A percentile compares a stretch with the other conserved stretches of the same genome.
These are phyloP conservation scores for Athripsodes cinereus DNA, from an alignment of 2,888 invertebrate species.

Conservation along the genomic window DNA sequence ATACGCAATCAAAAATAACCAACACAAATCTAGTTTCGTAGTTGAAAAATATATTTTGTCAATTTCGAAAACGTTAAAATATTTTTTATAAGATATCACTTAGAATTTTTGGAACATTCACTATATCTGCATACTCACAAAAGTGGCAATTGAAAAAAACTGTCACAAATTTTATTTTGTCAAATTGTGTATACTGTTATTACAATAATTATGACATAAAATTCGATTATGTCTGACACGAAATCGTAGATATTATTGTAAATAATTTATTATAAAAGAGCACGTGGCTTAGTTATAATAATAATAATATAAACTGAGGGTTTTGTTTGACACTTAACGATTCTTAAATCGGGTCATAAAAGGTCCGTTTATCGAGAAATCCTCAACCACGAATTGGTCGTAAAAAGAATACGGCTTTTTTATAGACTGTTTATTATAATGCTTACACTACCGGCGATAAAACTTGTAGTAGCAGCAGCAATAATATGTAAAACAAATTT, in stretches of 20 bases:
- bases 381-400: constrained; percentile 18
- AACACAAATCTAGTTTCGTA: no score
- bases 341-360: constrained; percentile 17
- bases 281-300: constrained; percentile 10
- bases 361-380: constrained; percentile 11
- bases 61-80: no score
- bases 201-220: constrained; percentile 5
- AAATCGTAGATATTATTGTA: no score
- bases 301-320: neutral
- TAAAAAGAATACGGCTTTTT: constrained; percentile 19
- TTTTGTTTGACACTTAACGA: constrained; percentile 12
- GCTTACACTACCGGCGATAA: constrained; percentile 22
- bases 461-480: constrained; percentile 1
- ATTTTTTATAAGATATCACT: no score
- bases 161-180: constrained; percentile 4
- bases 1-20: neutral
- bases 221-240: no score
- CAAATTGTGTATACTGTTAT: neutral
- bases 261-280: neutral
- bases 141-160: neutral
- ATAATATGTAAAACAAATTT: neutral
- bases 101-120: no score
- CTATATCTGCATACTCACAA: no score
- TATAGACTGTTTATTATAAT: constrained; percentile 21
- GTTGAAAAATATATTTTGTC: no score